phyloP scores from a whole-genome alignment of 1,140 invertebrate genomes.

The Arctopsyche grandis region DNA sequence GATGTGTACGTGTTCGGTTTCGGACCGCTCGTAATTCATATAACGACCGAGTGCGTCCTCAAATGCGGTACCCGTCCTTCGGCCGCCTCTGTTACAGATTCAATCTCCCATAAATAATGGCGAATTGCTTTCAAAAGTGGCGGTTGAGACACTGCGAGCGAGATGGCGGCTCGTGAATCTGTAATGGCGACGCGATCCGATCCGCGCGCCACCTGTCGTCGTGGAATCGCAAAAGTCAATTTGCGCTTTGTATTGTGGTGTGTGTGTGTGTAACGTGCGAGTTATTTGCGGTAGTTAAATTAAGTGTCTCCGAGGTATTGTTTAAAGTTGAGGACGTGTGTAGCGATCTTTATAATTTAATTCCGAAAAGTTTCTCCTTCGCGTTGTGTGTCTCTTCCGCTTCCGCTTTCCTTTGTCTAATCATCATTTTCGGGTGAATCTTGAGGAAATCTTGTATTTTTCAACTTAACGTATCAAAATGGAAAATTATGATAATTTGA shows the following conservation, averaged over 20 bases:
- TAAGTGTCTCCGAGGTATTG: no score
- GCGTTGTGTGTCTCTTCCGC: background rate
- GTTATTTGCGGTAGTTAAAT: no score
- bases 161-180: no score
- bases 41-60: background rate
- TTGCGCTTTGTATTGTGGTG: no score
- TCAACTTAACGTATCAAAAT: constrained; percentile 11
- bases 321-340: no score
- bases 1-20: background rate
- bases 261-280: no score
- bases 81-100: background rate
- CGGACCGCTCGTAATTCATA: background rate
- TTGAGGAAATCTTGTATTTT: background rate
- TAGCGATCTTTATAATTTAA: constrained; percentile 1
- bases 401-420: constrained; percentile 1
- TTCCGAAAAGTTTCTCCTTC: background rate
- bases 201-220: no score
- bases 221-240: no score
- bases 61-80: background rate
- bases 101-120: background rate
- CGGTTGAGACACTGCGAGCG: no score
- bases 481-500: constrained; percentile 28
- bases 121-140: background rate
- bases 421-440: background rate
- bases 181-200: no score